A percentile compares a stretch with the other conserved stretches of the same genome.
These are phyloP conservation scores for Ariopsis seemanni DNA, from an alignment of 2,113 vertebrate genomes.

Conservation along the genomic window DNA sequence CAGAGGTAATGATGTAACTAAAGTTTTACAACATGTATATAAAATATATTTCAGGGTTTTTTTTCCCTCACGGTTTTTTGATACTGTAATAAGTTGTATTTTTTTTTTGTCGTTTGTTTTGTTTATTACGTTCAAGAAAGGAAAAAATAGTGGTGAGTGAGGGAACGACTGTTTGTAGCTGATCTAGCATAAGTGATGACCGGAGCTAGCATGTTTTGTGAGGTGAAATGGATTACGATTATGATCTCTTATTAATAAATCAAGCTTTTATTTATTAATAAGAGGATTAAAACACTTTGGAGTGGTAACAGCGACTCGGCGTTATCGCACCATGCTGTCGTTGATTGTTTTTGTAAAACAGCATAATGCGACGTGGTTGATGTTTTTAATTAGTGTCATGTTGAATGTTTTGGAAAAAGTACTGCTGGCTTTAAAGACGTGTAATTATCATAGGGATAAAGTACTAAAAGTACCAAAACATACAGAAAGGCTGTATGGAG, in stretches of 20 bases:
- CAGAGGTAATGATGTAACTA: not conserved
- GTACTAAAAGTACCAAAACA: not conserved
- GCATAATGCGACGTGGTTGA: not conserved
- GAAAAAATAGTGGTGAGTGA: no score
- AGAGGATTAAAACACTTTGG: not conserved
- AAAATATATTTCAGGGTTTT: not conserved
- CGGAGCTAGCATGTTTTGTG: not conserved
- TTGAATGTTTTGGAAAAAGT: not conserved
- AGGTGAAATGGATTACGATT: not conserved
- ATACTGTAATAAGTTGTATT: not conserved
- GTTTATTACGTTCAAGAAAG: no score
- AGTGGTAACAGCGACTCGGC: not conserved
- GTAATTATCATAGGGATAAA: not conserved
- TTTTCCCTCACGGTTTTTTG: not conserved
- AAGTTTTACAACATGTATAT: not conserved
- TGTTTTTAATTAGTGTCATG: not conserved
- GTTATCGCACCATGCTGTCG: not conserved
- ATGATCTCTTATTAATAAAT: not conserved
- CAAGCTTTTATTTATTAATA: no score
- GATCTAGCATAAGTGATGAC: not conserved
- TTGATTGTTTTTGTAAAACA: not conserved
- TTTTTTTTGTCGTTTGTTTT: no score
- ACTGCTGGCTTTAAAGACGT: no score
- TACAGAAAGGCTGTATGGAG: not conserved
- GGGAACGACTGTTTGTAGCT: not conserved